phyloP scores from a whole-genome alignment of 2,888 invertebrate species.

The Holacanthella duospinosa region DNA sequence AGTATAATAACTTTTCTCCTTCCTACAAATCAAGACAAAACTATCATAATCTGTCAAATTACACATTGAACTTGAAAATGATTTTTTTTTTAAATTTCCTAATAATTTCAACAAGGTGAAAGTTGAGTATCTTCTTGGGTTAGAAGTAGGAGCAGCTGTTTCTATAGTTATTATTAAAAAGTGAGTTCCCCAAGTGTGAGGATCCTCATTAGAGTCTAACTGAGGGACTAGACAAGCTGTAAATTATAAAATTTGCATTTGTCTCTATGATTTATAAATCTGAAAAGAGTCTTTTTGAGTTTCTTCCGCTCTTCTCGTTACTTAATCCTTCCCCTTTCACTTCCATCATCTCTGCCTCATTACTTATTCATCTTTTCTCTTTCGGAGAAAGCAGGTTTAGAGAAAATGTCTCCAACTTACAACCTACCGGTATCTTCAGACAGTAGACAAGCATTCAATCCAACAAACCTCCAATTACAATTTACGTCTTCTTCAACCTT shows the following conservation, averaged over 20 bases:
- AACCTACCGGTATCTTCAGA: not conserved
- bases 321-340: not conserved
- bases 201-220: not conserved
- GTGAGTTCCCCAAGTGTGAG: not conserved
- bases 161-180: no score
- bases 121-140: not conserved
- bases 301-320: not conserved
- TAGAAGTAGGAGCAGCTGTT: no score
- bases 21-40: not conserved
- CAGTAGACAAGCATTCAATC: no score
- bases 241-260: constrained; percentile 3
- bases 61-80: not conserved
- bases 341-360: not conserved
- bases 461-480: constrained; percentile 1
- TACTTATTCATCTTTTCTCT: constrained; percentile 3
- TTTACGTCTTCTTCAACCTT: not conserved
- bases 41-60: not conserved
- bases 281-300: not conserved
- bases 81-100: not conserved
- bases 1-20: not conserved
- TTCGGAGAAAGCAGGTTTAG: not conserved
- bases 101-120: not conserved
- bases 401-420: no score
- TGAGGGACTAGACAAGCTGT: constrained; percentile 1
- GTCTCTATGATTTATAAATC: constrained; percentile 6